Evolutionary conservation across 2,888 invertebrate genomes (phyloP), one percentile per base, ranked within the genome.

Genomic region (Melitaea athalia): DNA sequence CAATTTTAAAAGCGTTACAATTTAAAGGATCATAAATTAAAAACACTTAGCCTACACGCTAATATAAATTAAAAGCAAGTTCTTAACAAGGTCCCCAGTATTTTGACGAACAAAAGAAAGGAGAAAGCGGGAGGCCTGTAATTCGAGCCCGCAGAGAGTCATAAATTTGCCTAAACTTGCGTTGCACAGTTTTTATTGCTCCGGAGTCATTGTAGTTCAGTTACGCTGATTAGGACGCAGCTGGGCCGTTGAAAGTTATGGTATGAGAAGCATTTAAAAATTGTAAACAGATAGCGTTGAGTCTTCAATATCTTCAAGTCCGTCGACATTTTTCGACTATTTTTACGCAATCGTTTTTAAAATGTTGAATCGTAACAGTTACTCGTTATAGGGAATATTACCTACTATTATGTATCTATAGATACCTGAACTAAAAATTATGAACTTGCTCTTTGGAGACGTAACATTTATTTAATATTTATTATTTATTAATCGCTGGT

Each of bases 211-310:
- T 60, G 60, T 60, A 47, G 47, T 63, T 52, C 42, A 64, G 72
- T 61, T 63, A 78, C 78, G 79, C 77, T 74, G 78, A 82, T 79
- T 82, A 78, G 72, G 78, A 76, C 69, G 76, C 81, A 80, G 82
- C 78, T 80, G 81, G 59, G 65, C n/a, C 15, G 50, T 61, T 45
- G 42, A 24, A 60, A 60, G 47, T 59, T 55, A 61, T 17, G 31
- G 24, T 38, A 42, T 15, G 6, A 62, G 50, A 33, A 17, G 14
- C 31, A 49, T n/a, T 55, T 14, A 55, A 31, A 14, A n/a, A 57
- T 3, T 42, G 31, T 42, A 55, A 55, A 55, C 15, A 38, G 57
- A 42, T n/a, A 42, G 11, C 42, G n/a, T 42, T 57, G 17, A 53
- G 38, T 38, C 2, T 7, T 38, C 6, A 38, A 38, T 38, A 38